These are phyloP conservation scores for Luperina nickerlii DNA, from an alignment of 2,888 invertebrate genomes.

Conservation along the genomic window DNA sequence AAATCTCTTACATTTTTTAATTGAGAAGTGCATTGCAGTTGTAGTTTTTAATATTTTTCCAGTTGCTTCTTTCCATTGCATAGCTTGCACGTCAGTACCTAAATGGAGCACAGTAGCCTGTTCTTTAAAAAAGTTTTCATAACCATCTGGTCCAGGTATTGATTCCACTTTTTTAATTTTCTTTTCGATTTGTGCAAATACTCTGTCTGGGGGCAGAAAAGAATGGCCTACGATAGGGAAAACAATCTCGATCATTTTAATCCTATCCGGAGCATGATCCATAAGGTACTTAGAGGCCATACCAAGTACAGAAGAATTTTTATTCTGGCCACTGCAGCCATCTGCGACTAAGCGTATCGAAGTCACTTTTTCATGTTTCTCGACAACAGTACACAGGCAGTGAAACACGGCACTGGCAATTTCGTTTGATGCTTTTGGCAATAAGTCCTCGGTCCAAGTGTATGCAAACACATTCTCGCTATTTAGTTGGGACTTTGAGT, in stretches of 20 bases:
- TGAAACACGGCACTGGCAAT: slow-evolving; percentile 52
- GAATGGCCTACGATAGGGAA: slow-evolving; percentile 64
- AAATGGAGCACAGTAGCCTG: slow-evolving; percentile 47
- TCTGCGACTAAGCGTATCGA: slow-evolving; percentile 48
- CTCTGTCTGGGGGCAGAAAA: slow-evolving; percentile 60
- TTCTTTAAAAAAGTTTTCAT: slow-evolving; percentile 51
- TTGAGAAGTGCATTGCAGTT: slow-evolving; percentile 39
- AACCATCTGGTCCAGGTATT: slow-evolving; percentile 51
- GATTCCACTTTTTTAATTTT: slow-evolving; percentile 48
- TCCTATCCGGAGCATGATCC: slow-evolving; percentile 41
- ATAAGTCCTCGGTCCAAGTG: too few relatives aligned
- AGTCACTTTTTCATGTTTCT: slow-evolving; percentile 45
- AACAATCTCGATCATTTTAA: slow-evolving; percentile 57
- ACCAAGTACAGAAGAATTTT: slow-evolving; percentile 61
- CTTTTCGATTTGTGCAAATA: slow-evolving; percentile 62
- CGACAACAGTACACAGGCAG: slow-evolving; percentile 42
- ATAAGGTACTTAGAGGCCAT: slow-evolving; percentile 66
- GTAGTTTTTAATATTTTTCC: slow-evolving; percentile 45
- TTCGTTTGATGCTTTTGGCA: slow-evolving; percentile 17
- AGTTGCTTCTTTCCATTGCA: slow-evolving; percentile 45
- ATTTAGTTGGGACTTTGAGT: neutral
- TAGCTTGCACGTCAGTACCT: slow-evolving; percentile 34
- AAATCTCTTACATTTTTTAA: slow-evolving; percentile 53
- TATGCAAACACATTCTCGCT: too few relatives aligned
- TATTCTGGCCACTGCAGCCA: slow-evolving; percentile 59